A percentile compares a stretch with the other conserved stretches of the same genome.
Conservation (phyloP, 2,113 vertebrate genomes). For the Cathartes aura region DNA sequence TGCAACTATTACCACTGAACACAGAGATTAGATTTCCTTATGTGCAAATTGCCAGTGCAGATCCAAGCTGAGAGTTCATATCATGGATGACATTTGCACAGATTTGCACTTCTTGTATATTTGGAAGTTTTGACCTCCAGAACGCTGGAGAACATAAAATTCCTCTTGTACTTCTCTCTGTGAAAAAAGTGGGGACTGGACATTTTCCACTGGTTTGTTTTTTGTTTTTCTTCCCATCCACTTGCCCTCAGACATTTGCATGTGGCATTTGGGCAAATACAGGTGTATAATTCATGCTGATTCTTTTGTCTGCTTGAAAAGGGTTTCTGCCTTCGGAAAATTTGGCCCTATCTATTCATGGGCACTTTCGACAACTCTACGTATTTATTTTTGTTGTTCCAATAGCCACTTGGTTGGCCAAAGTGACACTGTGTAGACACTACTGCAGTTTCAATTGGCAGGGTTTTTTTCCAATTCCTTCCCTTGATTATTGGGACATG, state of each 20-base stretch:
- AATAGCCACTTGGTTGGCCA: neutral
- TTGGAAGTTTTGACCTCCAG: neutral
- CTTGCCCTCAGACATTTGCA: neutral
- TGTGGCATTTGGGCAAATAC: neutral
- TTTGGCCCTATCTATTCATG: neutral
- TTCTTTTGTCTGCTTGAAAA: slow-evolving; percentile 28
- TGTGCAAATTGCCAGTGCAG: neutral
- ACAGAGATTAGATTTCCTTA: neutral
- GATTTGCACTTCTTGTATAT: neutral
- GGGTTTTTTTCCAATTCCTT: slow-evolving; percentile 27
- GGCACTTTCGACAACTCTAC: neutral
- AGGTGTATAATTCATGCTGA: neutral
- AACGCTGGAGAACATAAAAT: neutral
- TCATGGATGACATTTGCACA: neutral
- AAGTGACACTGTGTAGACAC: slow-evolving; percentile 13
- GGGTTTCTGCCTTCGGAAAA: neutral
- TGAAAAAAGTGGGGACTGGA: neutral
- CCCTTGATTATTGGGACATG: neutral
- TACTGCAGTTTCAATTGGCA: slow-evolving; percentile 40
- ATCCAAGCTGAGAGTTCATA: neutral
- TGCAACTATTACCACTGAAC: neutral
- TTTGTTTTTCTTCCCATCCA: neutral
- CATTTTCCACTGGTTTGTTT: neutral
- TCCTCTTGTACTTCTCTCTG: neutral
- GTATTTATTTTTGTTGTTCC: neutral